Conservation (phyloP, 2,888 invertebrate species). For the Pristionchus mayeri region DNA sequence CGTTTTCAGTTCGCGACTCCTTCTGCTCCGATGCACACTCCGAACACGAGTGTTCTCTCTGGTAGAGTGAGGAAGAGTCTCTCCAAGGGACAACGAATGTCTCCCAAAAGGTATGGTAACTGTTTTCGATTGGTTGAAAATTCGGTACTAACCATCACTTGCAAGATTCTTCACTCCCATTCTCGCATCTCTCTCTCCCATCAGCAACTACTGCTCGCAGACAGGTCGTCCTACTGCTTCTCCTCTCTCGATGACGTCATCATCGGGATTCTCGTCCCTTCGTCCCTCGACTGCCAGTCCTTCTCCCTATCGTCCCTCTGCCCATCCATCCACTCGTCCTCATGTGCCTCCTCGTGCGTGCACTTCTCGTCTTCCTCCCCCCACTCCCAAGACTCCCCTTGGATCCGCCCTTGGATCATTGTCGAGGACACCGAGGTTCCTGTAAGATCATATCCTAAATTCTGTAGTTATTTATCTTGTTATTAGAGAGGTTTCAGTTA, state of each 20-base stretch:
- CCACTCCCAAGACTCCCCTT: neutral
- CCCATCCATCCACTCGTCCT: neutral
- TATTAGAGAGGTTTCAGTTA: neutral
- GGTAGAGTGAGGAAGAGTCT: constrained; percentile 36
- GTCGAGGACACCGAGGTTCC: constrained; percentile 2
- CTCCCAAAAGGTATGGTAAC: constrained; percentile 18
- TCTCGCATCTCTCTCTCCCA: constrained; percentile 8
- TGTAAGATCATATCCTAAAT: neutral
- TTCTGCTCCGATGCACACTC: neutral
- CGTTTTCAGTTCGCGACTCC: neutral
- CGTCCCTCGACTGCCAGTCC: neutral
- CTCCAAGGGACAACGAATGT: constrained; percentile 20
- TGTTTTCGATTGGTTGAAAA: neutral
- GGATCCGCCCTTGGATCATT: neutral
- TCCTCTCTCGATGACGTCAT: constrained; percentile 29
- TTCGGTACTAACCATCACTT: neutral
- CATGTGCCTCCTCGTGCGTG: neutral
- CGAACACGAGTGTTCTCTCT: constrained; percentile 41
- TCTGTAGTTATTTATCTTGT: neutral
- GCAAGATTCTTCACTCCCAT: constrained; percentile 13
- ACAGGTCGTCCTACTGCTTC: neutral
- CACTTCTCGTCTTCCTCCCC: neutral
- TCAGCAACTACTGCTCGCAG: neutral
- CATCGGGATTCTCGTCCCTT: constrained; percentile 9
- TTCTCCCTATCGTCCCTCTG: neutral